Evolutionary conservation across 2,797 vertebrate genomes (phyloP).

Genomic region (Pangasius sanitwongsei): DNA sequence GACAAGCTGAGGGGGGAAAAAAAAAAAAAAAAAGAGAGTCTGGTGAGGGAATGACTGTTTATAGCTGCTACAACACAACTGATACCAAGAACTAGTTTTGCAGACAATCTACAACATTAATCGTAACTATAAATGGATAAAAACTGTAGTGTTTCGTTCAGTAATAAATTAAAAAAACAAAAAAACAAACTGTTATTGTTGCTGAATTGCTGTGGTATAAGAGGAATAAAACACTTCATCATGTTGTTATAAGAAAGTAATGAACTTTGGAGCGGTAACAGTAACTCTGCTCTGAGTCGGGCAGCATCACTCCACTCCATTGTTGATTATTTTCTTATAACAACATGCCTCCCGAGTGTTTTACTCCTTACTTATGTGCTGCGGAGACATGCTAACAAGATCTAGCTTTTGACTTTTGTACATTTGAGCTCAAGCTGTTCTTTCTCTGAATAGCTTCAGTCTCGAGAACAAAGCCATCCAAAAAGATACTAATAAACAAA

Average conservation of each 20-base stretch:
- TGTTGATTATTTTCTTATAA: background rate
- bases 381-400: background rate
- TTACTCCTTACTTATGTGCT: background rate
- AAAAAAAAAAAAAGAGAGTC: too few relatives aligned
- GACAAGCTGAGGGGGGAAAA: too few relatives aligned
- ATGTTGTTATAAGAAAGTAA: background rate
- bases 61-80: too few relatives aligned
- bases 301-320: too few relatives aligned
- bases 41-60: too few relatives aligned
- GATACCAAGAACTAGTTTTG: background rate
- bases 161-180: background rate
- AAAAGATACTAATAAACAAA: conserved; percentile 22
- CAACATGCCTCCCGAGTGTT: background rate
- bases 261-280: background rate
- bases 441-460: background rate
- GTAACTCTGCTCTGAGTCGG: background rate
- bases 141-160: background rate
- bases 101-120: background rate
- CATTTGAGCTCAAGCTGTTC: background rate
- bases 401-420: background rate
- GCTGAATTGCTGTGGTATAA: background rate
- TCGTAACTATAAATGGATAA: background rate
- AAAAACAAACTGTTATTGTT: background rate
- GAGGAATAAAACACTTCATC: background rate
- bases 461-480: background rate